These are phyloP conservation scores for Eleginops maclovinus DNA, from an alignment of 2,113 vertebrate species.

Conservation along the genomic window DNA sequence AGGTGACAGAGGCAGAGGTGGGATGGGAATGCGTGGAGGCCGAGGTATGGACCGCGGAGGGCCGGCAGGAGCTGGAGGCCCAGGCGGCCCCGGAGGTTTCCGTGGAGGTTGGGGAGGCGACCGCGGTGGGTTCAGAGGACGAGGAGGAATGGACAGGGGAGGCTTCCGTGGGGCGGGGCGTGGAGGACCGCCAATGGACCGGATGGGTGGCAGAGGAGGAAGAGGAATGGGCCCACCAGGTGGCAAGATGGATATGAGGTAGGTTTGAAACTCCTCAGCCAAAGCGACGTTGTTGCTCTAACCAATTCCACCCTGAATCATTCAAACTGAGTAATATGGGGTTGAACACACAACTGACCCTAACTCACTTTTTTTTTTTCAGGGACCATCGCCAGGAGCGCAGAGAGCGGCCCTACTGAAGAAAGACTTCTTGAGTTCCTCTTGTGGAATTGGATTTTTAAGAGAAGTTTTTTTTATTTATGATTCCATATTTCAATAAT, in stretches of 20 bases:
- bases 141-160: constrained; percentile 94
- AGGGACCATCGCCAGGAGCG: constrained; percentile 95
- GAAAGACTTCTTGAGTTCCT: constrained; percentile 78
- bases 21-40: constrained; percentile 92
- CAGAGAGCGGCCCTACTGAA: constrained; percentile 91
- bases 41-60: constrained; percentile 95
- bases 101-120: constrained; percentile 93
- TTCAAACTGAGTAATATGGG: no score
- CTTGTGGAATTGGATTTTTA: constrained; percentile 93
- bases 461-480: constrained; percentile 93
- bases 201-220: constrained; percentile 89
- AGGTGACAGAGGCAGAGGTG: constrained; percentile 91
- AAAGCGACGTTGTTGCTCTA: not conserved
- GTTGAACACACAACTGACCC: not conserved
- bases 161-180: constrained; percentile 88
- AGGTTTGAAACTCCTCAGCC: not conserved
- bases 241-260: constrained; percentile 84
- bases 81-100: constrained; percentile 91
- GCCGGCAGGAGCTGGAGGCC: constrained; percentile 77
- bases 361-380: not conserved
- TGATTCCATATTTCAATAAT: constrained; percentile 90
- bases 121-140: constrained; percentile 88
- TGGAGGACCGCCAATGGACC: constrained; percentile 91
- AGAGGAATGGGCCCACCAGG: constrained; percentile 86
- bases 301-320: no score